A percentile compares a stretch with the other conserved stretches of the same genome.
Conservation (phyloP, 1,140 invertebrate genomes). For the Dinoponera quadriceps region DNA sequence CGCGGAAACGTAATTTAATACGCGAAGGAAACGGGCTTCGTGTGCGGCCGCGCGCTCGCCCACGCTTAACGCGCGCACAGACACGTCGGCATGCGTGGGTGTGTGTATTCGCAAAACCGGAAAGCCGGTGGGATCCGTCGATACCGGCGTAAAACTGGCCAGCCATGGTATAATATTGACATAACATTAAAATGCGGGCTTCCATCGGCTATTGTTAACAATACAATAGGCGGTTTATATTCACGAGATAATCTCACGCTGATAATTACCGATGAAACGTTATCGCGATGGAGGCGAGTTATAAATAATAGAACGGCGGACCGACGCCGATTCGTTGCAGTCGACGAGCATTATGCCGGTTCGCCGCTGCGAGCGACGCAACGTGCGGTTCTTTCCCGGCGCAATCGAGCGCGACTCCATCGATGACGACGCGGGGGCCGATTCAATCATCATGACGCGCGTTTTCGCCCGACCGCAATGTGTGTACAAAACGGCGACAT, state of each 20-base stretch:
- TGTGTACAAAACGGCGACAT: conserved; percentile 22
- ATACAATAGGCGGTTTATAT: conserved; percentile 57
- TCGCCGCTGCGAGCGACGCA: conserved; percentile 3
- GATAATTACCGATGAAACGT: conserved; percentile 52
- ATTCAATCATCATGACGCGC: conserved; percentile 15
- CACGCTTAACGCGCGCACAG: no score
- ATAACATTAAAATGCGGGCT: conserved; percentile 56
- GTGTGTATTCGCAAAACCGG: conserved; percentile 19
- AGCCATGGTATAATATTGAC: conserved; percentile 45
- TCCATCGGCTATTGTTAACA: conserved; percentile 51
- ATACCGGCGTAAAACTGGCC: conserved; percentile 5
- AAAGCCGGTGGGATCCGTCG: conserved; percentile 21
- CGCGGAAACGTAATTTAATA: no score
- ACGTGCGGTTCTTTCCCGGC: conserved; percentile 36
- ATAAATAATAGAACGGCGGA: conserved; percentile 45
- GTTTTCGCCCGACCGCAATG: conserved; percentile 25
- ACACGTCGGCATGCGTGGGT: background rate
- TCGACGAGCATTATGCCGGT: conserved; percentile 46
- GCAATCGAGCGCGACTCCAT: conserved; percentile 25
- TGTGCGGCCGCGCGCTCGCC: no score
- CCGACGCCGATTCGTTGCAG: conserved; percentile 15
- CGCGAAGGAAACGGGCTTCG: no score
- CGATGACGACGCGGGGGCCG: conserved; percentile 24
- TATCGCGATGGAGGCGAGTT: conserved; percentile 21
- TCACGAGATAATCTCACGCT: conserved; percentile 53